Evolutionary conservation across 2,888 invertebrate genomes (phyloP).

Genomic region (Drosophila prostipennis): DNA sequence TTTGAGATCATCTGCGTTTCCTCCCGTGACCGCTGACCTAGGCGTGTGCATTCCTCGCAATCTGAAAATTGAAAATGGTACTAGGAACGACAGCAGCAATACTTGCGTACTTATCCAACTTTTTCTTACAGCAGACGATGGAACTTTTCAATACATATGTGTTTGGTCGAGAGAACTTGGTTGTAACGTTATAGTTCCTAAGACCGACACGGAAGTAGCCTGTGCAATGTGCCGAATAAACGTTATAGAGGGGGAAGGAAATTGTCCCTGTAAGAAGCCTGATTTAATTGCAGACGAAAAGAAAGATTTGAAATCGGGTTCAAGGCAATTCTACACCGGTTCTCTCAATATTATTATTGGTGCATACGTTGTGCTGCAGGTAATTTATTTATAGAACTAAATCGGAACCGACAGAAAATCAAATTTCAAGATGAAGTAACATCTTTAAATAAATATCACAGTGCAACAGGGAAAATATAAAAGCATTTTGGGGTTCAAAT

Average conservation of each 20-base stretch:
- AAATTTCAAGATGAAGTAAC: too few relatives aligned
- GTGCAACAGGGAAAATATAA: too few relatives aligned
- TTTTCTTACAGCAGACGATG: neutral
- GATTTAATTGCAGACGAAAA: too few relatives aligned
- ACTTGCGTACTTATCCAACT: neutral
- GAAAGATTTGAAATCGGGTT: too few relatives aligned
- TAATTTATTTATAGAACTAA: too few relatives aligned
- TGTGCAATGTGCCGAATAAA: neutral
- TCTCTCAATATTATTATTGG: too few relatives aligned
- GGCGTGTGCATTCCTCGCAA: neutral
- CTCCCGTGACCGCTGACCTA: neutral
- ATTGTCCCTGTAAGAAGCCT: neutral
- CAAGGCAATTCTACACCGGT: too few relatives aligned
- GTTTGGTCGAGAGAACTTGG: neutral
- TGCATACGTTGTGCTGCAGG: too few relatives aligned
- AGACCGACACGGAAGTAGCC: neutral
- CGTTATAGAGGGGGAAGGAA: neutral
- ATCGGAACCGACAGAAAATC: too few relatives aligned
- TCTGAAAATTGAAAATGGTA: neutral
- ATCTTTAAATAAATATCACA: too few relatives aligned
- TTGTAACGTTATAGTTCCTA: neutral
- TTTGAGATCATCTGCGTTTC: too few relatives aligned
- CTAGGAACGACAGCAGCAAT: neutral
- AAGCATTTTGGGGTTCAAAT: too few relatives aligned
- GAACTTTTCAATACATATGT: neutral